A percentile compares a stretch with the other conserved stretches of the same genome.
phyloP scores from a whole-genome alignment of 1,140 invertebrate genomes.

The Parasteatoda tepidariorum region DNA sequence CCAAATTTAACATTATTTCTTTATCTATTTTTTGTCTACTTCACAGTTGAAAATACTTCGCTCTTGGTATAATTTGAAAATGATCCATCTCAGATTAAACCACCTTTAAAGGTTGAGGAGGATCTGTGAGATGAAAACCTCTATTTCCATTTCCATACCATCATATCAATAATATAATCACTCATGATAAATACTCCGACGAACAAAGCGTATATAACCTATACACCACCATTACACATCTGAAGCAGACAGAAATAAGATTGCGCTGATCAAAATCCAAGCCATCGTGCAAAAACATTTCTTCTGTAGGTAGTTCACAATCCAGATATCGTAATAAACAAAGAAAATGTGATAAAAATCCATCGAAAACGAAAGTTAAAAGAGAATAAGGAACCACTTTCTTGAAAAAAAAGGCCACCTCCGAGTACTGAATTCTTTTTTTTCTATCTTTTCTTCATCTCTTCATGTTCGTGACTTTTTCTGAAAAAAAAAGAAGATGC shows the following conservation, averaged over 20 bases:
- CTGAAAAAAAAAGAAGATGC: neutral
- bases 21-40: no score
- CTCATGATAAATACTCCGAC: neutral
- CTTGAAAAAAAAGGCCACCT: neutral
- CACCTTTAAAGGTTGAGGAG: neutral
- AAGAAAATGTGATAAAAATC: neutral
- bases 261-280: neutral
- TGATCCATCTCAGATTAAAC: neutral
- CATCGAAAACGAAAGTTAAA: neutral
- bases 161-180: neutral
- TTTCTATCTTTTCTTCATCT: constrained; percentile 27
- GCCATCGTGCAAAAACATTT: neutral
- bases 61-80: neutral
- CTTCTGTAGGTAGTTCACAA: no score
- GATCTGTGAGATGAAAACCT: neutral
- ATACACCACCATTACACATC: no score
- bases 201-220: no score
- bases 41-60: no score
- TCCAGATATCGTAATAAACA: neutral
- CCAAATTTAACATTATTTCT: no score
- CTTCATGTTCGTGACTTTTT: constrained; percentile 18
- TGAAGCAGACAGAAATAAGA: neutral
- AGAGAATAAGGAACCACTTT: neutral
- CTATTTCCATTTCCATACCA: neutral
- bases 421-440: neutral